phyloP scores from a whole-genome alignment of 2,797 vertebrate species.

The Bryconaethiops microstoma region DNA sequence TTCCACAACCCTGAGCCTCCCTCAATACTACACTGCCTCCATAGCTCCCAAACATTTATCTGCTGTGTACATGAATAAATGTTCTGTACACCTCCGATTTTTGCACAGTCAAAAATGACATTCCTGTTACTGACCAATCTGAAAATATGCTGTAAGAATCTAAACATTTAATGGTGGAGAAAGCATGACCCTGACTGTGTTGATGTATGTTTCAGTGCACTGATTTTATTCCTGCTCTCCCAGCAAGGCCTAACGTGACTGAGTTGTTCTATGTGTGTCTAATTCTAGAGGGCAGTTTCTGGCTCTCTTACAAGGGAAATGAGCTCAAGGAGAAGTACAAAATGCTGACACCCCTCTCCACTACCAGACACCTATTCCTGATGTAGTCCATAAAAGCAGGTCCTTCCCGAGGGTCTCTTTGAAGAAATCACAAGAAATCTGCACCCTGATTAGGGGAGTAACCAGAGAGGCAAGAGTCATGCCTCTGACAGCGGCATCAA shows the following conservation, averaged over 20 bases:
- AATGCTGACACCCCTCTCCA: constrained; percentile 41
- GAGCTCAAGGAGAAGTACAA: constrained; percentile 62
- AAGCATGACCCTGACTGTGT: constrained; percentile 70
- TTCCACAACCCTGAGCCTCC: constrained; percentile 44
- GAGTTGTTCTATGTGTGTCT: constrained; percentile 62
- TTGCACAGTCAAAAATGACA: constrained; percentile 39
- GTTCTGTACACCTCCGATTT: not conserved
- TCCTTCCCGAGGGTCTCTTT: constrained; percentile 53
- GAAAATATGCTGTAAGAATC: constrained; percentile 53
- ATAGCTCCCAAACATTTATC: constrained; percentile 1
- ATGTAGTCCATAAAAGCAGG: constrained; percentile 18
- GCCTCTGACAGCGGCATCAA: constrained; percentile 23
- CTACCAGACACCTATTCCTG: constrained; percentile 34
- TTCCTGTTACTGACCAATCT: constrained; percentile 50
- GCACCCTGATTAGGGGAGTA: constrained; percentile 51
- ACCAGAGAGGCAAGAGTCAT: constrained; percentile 39
- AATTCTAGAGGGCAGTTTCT: constrained; percentile 68
- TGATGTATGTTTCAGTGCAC: constrained; percentile 61
- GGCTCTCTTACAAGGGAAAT: constrained; percentile 64
- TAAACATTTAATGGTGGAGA: constrained; percentile 69
- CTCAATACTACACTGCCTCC: constrained; percentile 26
- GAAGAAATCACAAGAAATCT: constrained; percentile 45
- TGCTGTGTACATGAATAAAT: not conserved
- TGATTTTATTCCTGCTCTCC: constrained; percentile 70
- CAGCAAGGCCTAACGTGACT: constrained; percentile 68